Evolutionary conservation across 37 sponge, comb jelly and placozoan species (phyloP), one percentile per base, ranked within the genome.

Genomic region (Aphrocallistes beatrix): DNA sequence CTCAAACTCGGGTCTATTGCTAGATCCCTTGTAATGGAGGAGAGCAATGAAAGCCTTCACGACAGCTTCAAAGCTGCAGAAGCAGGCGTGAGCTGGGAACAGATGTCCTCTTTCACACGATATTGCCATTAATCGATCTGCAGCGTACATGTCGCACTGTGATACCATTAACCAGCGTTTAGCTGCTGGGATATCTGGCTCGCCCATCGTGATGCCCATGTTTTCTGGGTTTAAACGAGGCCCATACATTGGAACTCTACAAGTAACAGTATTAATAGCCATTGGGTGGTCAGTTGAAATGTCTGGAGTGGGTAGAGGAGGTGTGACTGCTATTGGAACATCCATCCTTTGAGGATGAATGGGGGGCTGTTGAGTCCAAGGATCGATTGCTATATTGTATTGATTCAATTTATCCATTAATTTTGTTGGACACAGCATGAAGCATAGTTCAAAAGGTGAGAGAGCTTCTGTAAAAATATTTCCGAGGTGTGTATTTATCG

Each of bases 141-240:
- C 75, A 60, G 75, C 21, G 1, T 25, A 6, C 25, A 60, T 3
- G 34, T 60, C 75, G n/a, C 75, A 60, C 34, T 60, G 75, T 13
- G 75, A 19, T 19, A 60, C n/a, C 75, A 60, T 32, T 32, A 60
- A 28, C 75, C 75, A 60, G 25, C 10, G 75, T 60, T 30, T 60
- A 60, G 75, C 75, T 25, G 75, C 75, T 32, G 75, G 75, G 34
- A 60, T 19, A 60, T 60, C 75, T 32, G 75, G 75, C 75, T 60
- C 34, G 1, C 75, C 75, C n/a, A n/a, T n/a, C n/a, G n/a, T n/a
- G n/a, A n/a, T n/a, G n/a, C n/a, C n/a, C n/a, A n/a, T n/a, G n/a
- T n/a, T n/a, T n/a, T n/a, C n/a, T n/a, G n/a, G n/a, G n/a, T n/a
- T n/a, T n/a, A n/a, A n/a, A n/a, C n/a, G n/a, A n/a, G n/a, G n/a